Base-by-base conservation (phyloP, 30 jellyfish, hydroid and myxozoan genomes). In the Turritopsis rubra region DNA sequence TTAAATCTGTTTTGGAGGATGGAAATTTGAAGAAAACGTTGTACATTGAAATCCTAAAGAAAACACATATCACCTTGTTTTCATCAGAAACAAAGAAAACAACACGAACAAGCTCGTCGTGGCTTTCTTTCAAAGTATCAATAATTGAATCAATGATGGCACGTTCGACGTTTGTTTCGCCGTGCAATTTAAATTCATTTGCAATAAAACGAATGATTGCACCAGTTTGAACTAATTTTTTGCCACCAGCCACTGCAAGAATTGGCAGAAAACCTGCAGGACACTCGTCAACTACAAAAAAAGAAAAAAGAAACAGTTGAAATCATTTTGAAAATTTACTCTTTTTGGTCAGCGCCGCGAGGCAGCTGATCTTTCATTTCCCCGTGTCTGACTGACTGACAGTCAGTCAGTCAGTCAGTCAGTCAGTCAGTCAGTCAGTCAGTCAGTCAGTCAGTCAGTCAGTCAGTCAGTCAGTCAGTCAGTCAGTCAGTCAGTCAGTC, bases 91-190 rank as follows among this genome's bases (percentile, higher is more conserved):
- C 28, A 22, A 68, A 27, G 60, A 23, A 74, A 23, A 30, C 65
- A 74, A 74, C 41, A 17, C 24, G 27, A 27, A 74, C 65, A 74
- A 52, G 19, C 23, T 26, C 65, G 71, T 74, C 82, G 23, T 26
- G 65, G 24, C 19, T 21, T 74, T 74, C 82, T 30, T 74, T 74
- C 28, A n/a, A n/a, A 0, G 65, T 24, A n/a, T n/a, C 82, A 0
- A 74, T 23, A 1, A 29, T 74, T 29, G 27, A 27, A 74, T 74
- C 82, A 0, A 74, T 74, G 54, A 74, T 1, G 0, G 65, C 82
- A 24, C 65, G 82, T 74, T 74, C 72, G 18, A 74, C 82, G 60
- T 74, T 74, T 28, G 28, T 74, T 74, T 74, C 65, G 23, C 82
- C 82, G 18, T n/a, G 24, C 65, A 74, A 30, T 23, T 74, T 74